phyloP scores from a whole-genome alignment of 2,113 vertebrate species.

The Bubo bubo region DNA sequence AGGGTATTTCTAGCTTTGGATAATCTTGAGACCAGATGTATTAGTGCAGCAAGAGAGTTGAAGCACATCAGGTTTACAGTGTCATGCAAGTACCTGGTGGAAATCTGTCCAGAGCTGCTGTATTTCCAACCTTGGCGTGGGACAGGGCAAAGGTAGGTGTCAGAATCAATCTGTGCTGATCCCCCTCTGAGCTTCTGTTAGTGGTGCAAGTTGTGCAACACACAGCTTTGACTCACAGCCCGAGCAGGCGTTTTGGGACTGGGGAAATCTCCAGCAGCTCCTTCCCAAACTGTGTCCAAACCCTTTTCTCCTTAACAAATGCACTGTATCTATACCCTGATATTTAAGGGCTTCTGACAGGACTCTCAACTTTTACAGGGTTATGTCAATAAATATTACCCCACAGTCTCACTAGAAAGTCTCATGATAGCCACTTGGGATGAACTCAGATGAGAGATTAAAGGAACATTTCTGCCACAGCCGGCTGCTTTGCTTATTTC shows the following conservation, averaged over 20 bases:
- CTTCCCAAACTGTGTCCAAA: neutral
- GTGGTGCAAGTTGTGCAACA: accelerated
- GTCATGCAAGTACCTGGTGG: neutral
- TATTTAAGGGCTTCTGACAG: neutral
- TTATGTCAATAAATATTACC: neutral
- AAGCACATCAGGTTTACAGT: accelerated
- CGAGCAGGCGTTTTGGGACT: neutral
- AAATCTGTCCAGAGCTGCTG: neutral
- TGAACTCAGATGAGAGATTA: neutral
- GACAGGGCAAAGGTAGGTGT: accelerated
- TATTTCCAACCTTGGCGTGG: neutral
- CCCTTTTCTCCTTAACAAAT: neutral
- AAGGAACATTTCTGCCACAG: neutral
- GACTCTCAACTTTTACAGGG: neutral
- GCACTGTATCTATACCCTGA: neutral
- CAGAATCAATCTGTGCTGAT: neutral
- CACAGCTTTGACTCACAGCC: neutral
- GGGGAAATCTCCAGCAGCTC: neutral
- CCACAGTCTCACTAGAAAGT: neutral
- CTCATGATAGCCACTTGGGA: neutral
- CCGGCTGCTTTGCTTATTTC: neutral
- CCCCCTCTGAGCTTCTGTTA: neutral
- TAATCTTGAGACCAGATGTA: neutral
- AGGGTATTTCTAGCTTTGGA: neutral
- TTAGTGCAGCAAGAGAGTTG: neutral